phyloP scores from a whole-genome alignment of 2,797 vertebrate genomes.

The Acrossocheilus fasciatus region DNA sequence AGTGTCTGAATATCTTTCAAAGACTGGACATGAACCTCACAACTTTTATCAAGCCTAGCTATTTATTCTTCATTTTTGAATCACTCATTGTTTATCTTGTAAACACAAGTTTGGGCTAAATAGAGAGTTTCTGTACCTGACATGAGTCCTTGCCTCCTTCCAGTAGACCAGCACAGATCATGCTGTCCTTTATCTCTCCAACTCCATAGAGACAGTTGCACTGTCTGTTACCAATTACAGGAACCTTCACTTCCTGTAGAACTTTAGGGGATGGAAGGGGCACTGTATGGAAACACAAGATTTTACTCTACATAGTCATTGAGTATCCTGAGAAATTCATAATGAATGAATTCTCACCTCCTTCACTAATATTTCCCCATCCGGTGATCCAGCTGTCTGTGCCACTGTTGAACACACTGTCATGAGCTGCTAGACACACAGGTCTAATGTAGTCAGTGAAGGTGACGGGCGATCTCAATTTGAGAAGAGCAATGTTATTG shows the following conservation, averaged over 20 bases:
- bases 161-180: conserved; percentile 60
- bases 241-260: conserved; percentile 59
- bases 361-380: conserved; percentile 64
- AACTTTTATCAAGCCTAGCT: background rate
- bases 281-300: background rate
- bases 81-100: conserved; percentile 62
- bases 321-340: background rate
- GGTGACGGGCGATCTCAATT: conserved; percentile 65
- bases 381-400: conserved; percentile 73
- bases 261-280: background rate
- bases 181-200: background rate
- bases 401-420: conserved; percentile 67
- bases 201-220: conserved; percentile 46
- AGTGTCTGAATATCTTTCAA: conserved; percentile 32
- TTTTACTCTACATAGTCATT: background rate
- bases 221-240: conserved; percentile 49
- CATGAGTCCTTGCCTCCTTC: conserved; percentile 58
- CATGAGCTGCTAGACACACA: conserved; percentile 78
- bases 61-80: background rate
- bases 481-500: conserved; percentile 73
- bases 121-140: conserved; percentile 39
- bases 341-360: conserved; percentile 59
- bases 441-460: conserved; percentile 79
- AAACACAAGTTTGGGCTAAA: background rate
- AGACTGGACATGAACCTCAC: background rate